These are phyloP conservation scores for Apteryx owenii DNA, from an alignment of 2,113 vertebrate genomes.

Conservation along the genomic window DNA sequence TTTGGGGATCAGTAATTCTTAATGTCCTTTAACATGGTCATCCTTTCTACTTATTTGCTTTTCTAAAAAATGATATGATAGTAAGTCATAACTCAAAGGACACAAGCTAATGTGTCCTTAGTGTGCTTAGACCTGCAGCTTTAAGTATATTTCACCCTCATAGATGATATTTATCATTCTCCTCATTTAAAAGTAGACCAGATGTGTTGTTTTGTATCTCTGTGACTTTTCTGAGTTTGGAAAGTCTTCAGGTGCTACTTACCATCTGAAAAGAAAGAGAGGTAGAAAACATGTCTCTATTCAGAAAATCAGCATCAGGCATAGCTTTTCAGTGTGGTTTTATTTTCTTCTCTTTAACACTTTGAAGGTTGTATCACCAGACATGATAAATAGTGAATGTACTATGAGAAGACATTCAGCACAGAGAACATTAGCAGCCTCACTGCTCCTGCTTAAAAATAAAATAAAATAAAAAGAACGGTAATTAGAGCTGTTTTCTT, in stretches of 20 bases:
- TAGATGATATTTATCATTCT: background rate
- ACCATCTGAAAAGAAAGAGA: background rate
- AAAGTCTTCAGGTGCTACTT: background rate
- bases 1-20: background rate
- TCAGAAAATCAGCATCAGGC: background rate
- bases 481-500: constrained; percentile 19
- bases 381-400: background rate
- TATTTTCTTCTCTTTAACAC: background rate
- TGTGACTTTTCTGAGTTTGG: background rate
- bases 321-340: background rate
- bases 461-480: background rate
- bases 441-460: background rate
- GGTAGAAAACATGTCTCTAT: background rate
- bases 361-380: background rate
- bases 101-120: background rate
- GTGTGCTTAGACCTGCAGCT: background rate
- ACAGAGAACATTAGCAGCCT: background rate
- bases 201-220: background rate
- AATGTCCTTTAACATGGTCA: background rate
- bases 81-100: background rate
- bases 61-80: background rate
- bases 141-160: background rate
- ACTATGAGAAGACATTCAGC: background rate
- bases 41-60: background rate
- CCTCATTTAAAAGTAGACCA: background rate